Conservation (phyloP, 1,140 invertebrate genomes). For the Scaptomyza pallida region DNA sequence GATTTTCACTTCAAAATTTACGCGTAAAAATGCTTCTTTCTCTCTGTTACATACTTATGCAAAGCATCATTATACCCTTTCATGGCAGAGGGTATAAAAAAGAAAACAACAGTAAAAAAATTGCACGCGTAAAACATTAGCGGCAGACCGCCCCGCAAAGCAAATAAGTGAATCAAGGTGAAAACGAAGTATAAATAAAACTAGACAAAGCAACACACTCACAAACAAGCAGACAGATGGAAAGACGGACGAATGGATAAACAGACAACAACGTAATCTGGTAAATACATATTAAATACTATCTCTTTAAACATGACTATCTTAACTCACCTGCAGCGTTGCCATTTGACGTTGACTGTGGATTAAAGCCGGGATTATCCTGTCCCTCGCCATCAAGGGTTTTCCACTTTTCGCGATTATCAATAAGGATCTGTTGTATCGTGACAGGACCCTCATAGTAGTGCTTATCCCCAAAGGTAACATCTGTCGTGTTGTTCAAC, state of each 20-base stretch:
- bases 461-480: conserved; percentile 88
- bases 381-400: conserved; percentile 51
- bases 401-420: conserved; percentile 80
- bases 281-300: conserved; percentile 19
- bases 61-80: too few relatives aligned
- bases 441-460: conserved; percentile 88
- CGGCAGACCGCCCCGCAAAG: conserved; percentile 6
- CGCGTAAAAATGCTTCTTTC: too few relatives aligned
- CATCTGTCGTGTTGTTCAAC: conserved; percentile 86
- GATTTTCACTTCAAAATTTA: too few relatives aligned
- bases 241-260: background rate
- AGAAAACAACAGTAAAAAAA: conserved; percentile 6
- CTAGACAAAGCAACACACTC: conserved; percentile 1
- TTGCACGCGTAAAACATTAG: conserved; percentile 10
- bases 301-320: background rate
- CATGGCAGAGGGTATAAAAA: too few relatives aligned
- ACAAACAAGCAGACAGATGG: background rate
- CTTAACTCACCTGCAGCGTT: conserved; percentile 50
- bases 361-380: conserved; percentile 72
- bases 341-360: conserved; percentile 38
- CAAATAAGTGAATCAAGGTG: conserved; percentile 30
- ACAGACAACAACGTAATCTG: conserved; percentile 13
- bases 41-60: too few relatives aligned
- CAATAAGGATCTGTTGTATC: conserved; percentile 87
- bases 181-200: conserved; percentile 15